Conservation (phyloP, 30 jellyfish, hydroid and myxozoan genomes). For the Rhopilema esculentum region DNA sequence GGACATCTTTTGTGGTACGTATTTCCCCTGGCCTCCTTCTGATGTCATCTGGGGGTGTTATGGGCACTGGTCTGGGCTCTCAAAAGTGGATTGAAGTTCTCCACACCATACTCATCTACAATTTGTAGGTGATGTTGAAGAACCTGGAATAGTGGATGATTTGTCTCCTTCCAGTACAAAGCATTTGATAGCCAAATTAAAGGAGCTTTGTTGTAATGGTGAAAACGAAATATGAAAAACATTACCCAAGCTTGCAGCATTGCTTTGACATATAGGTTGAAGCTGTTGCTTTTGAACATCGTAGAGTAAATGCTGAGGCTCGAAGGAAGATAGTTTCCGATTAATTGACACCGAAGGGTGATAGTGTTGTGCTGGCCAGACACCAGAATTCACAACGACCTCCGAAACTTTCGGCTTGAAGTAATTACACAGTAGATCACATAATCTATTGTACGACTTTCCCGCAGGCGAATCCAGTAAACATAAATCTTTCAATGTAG, state of each 20-base stretch:
- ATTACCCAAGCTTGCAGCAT: neutral
- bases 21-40: neutral
- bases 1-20: neutral
- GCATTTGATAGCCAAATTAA: slow-evolving; percentile 20
- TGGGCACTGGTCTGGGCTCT: neutral
- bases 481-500: slow-evolving; percentile 34
- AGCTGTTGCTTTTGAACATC: neutral
- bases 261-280: neutral
- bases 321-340: neutral
- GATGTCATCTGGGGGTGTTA: neutral
- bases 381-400: neutral
- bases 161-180: slow-evolving; percentile 15
- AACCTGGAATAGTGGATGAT: neutral
- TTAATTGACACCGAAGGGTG: neutral
- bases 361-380: neutral
- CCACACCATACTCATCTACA: neutral
- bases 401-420: slow-evolving; percentile 11
- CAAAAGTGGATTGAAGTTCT: neutral
- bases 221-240: neutral
- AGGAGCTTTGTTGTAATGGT: slow-evolving; percentile 36
- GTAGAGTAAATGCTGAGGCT: neutral
- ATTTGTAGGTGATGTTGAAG: slow-evolving; percentile 2
- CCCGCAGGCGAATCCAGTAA: slow-evolving; percentile 33
- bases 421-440: slow-evolving; percentile 16
- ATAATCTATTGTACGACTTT: slow-evolving; percentile 25